Percentiles rank a stretch among this genome's conserved stretches.
Evolutionary conservation across 2,113 vertebrate species (phyloP).

Genomic region (Albula goreensis): DNA sequence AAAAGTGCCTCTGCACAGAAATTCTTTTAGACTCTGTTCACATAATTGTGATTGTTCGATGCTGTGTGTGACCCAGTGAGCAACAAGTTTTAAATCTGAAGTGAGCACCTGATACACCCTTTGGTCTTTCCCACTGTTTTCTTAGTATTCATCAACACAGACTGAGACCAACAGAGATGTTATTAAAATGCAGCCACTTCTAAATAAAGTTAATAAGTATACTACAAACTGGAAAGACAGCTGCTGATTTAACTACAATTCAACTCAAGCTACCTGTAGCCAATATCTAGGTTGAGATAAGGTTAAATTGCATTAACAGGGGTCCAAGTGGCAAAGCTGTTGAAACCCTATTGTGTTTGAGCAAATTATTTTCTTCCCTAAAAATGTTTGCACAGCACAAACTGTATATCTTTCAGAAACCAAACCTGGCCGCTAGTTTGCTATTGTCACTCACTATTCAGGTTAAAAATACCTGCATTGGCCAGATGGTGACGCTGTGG

Average conservation of each 20-base stretch:
- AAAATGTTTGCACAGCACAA: no score
- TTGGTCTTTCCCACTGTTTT: not conserved
- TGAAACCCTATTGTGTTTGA: no score
- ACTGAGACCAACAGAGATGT: not conserved
- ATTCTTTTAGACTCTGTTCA: slow-evolving; percentile 26
- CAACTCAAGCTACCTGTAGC: not conserved
- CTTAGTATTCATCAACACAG: not conserved
- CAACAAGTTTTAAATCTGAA: not conserved
- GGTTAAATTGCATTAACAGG: no score
- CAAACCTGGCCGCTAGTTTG: no score
- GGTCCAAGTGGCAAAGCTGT: no score
- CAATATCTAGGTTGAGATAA: not conserved
- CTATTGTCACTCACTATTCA: no score
- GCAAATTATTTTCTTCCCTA: no score
- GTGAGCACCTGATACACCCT: not conserved
- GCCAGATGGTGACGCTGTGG: no score
- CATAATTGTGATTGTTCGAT: slow-evolving; percentile 35
- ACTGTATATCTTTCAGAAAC: no score
- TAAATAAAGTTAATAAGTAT: not conserved
- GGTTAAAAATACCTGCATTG: no score
- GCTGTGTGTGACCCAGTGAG: not conserved
- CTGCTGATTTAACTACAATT: not conserved
- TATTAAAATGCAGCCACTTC: not conserved
- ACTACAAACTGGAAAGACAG: not conserved
- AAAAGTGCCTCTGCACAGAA: slow-evolving; percentile 25